Evolutionary conservation across 2,888 invertebrate species (phyloP).

Genomic region (Prenolepis imparis): DNA sequence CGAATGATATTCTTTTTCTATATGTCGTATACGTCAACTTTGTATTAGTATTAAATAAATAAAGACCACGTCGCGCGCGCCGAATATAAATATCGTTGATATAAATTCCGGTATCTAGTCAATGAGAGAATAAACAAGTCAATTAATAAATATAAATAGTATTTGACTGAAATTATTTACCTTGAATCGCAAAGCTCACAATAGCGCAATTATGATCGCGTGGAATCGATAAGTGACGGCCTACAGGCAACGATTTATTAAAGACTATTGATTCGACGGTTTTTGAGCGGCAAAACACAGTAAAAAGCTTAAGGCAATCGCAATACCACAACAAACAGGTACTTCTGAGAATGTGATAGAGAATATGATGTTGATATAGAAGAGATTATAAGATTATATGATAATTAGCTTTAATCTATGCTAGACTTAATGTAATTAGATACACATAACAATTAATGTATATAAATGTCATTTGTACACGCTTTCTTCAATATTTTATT

Average conservation of each 20-base stretch:
- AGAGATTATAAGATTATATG: constrained; percentile 20
- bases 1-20: constrained; percentile 2
- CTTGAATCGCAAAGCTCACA: neutral
- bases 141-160: constrained; percentile 12
- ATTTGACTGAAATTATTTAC: constrained; percentile 32
- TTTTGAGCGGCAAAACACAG: neutral
- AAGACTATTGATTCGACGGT: constrained; percentile 28
- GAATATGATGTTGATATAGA: neutral
- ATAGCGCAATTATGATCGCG: constrained; percentile 19
- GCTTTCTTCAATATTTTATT: neutral
- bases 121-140: constrained; percentile 30
- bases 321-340: neutral
- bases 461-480: neutral
- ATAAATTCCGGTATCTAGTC: constrained; percentile 37
- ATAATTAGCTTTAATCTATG: neutral
- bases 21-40: neutral
- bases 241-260: constrained; percentile 25
- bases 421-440: neutral
- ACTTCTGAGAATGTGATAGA: constrained; percentile 7
- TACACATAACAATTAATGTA: neutral
- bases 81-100: neutral
- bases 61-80: neutral
- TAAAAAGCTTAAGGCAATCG: neutral
- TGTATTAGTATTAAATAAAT: neutral
- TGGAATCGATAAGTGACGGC: constrained; percentile 20